phyloP scores from a whole-genome alignment of 2,797 vertebrate species.

The Hemibagrus guttatus region DNA sequence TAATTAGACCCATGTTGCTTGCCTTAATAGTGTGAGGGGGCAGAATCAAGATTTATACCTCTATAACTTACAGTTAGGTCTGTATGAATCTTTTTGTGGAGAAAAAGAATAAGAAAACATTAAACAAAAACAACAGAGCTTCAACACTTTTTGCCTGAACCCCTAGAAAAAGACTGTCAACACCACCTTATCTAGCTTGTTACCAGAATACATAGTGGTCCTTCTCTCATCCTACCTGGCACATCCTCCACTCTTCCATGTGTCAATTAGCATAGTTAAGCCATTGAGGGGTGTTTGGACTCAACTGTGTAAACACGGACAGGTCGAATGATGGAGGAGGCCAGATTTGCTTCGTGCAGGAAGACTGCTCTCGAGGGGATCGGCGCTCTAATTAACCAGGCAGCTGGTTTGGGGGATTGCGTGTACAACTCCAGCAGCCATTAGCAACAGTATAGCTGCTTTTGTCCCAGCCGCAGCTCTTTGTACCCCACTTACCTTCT shows the following conservation, averaged over 20 bases:
- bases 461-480: constrained; percentile 38
- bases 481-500: constrained; percentile 51
- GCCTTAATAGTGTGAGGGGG: neutral
- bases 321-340: constrained; percentile 51
- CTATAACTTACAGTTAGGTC: neutral
- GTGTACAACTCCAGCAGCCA: constrained; percentile 32
- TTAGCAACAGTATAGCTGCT: constrained; percentile 45
- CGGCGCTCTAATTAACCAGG: constrained; percentile 60
- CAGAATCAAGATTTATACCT: neutral
- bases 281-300: constrained; percentile 32
- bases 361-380: constrained; percentile 48
- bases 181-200: neutral
- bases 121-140: neutral
- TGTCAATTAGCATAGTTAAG: constrained; percentile 53
- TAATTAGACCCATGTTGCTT: neutral
- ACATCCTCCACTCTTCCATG: constrained; percentile 34
- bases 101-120: neutral
- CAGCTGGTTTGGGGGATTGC: constrained; percentile 48
- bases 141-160: neutral
- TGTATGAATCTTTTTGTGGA: neutral
- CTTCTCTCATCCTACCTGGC: constrained; percentile 31
- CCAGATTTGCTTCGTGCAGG: constrained; percentile 35
- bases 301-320: constrained; percentile 49
- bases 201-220: constrained; percentile 16
- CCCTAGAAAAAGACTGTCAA: neutral